Evolutionary conservation across 1,140 invertebrate species (phyloP), one percentile per base, ranked within the genome.

Genomic region (Muscidifurax raptorellus): DNA sequence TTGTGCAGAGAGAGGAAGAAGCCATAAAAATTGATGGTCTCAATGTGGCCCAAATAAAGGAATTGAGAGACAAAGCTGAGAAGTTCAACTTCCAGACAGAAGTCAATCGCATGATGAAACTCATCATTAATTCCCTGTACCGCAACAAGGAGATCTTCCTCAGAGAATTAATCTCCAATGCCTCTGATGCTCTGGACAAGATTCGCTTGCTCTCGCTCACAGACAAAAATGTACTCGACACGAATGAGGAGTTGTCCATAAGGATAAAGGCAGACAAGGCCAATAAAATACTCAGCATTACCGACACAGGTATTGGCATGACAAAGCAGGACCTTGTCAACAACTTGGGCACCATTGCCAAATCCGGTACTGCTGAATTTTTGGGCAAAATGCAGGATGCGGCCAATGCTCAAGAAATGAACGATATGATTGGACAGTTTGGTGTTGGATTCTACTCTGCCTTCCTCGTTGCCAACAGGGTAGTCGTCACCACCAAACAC

Each of bases 71-170:
- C 28, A 97, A 97, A 91, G 95, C 98, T 0, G 97, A 99, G 90
- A 99, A 98, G 92, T 98, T 97, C 92, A 95, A 95, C 30, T 99
- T 99, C 94, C 98, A 99, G 93, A 98, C 98, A 1, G 98, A 99
- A 93, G 98, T 99, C 13, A 99, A 99, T 94, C 96, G 99, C 44
- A 99, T 99, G 98, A 99, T 99, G 99, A 99, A 99, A 93, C 95
- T 99, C 27, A 99, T 99, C 91, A 99, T 99, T 90, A 99, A 99
- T 93, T 99, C 98, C 0, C 94, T 99, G 0, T 99, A 99, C 92
- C 96, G 98, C 87, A 99, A 99, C 92, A 99, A 99, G 93, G 99
- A 99, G 95, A 99, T 99, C 87, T 99, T 99, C 95, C 94, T 99
- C 30, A 95, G 99, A 89, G 99, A 99, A 93, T 94, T 99, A 90